A percentile compares a stretch with the other conserved stretches of the same genome.
These are phyloP conservation scores for Drosophila putrida DNA, from an alignment of 2,888 invertebrate species.

Conservation along the genomic window DNA sequence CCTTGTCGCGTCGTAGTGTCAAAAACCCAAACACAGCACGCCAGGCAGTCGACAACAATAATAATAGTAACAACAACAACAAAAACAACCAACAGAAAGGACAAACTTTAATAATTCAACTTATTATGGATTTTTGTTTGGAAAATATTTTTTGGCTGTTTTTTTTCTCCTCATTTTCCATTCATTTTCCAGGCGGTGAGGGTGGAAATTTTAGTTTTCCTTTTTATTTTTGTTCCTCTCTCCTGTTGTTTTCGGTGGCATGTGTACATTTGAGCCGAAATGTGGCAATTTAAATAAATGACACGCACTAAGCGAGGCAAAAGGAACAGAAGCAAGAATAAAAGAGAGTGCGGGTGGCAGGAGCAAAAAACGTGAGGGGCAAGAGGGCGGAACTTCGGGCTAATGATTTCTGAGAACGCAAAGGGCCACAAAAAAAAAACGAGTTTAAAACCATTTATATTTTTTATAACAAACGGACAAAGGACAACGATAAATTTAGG, in stretches of 20 bases:
- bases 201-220: constrained; percentile 58
- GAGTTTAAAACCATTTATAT: constrained; percentile 28
- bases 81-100: constrained; percentile 14
- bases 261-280: constrained; percentile 74
- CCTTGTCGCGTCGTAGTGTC: constrained; percentile 40
- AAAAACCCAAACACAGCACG: constrained; percentile 49
- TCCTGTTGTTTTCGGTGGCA: constrained; percentile 44
- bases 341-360: constrained; percentile 8
- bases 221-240: constrained; percentile 15
- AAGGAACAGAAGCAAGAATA: not conserved
- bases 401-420: constrained; percentile 75
- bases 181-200: constrained; percentile 48
- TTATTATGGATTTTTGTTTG: constrained; percentile 77
- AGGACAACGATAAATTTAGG: constrained; percentile 21
- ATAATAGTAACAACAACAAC: constrained; percentile 19
- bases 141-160: constrained; percentile 48
- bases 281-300: constrained; percentile 82
- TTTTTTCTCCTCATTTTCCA: constrained; percentile 37
- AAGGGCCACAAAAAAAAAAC: constrained; percentile 54
- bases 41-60: constrained; percentile 38
- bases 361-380: not conserved
- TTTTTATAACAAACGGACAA: constrained; percentile 9
- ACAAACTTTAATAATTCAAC: constrained; percentile 80
- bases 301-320: constrained; percentile 62
- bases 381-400: constrained; percentile 20